Base-by-base conservation (phyloP, 2,888 invertebrate genomes). In the Acrobasis suavella region DNA sequence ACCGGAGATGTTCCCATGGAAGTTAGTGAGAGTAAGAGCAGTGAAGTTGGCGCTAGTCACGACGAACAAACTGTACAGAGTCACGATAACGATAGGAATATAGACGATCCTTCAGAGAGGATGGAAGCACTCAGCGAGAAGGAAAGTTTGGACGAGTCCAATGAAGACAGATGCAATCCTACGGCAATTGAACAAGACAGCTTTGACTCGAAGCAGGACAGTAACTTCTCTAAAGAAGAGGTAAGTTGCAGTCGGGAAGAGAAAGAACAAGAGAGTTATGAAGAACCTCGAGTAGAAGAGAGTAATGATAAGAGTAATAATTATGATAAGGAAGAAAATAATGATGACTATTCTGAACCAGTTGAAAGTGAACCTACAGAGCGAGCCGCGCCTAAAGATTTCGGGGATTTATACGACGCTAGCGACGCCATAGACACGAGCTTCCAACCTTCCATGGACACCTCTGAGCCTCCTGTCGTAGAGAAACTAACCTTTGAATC, bases 341-440 rank as follows among this genome's bases (percentile, higher is more conserved):
- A 37, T 17, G 65, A 59, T 14, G 66, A 54, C 17, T 58, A 63
- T 56, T n/a, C 52, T 14, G 68, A 63, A n/a, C 63, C 62, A n/a
- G 62, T 61, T 9, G 67, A 67, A 14, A 42, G 22, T 9, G 65
- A 64, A 56, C 65, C 61, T 49, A 38, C 56, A 37, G 60, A 60
- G 50, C 50, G n/a, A 12, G 32, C 50, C 8, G 12, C 62, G 16
- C 60, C 22, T 3, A 62, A 65, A 1, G 69, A 66, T 14, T 49
- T 62, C 10, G 60, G 62, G 0, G 77, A 77, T 17, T 66, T 89
- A 10, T 89, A 89, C 59, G 90, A 89, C 55, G 79, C 81, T 0
- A 78, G 72, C 16, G 89, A 85, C 12, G 67, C 77, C 0, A 64
- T 89, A 0, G 89, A 88, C 62, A 84, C 86, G 0, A 86, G 87